Percentiles rank a stretch among this genome's conserved stretches.
Conservation (phyloP, 37 sponge, comb jelly and placozoan genomes). For the Petrosia ficiformis region DNA sequence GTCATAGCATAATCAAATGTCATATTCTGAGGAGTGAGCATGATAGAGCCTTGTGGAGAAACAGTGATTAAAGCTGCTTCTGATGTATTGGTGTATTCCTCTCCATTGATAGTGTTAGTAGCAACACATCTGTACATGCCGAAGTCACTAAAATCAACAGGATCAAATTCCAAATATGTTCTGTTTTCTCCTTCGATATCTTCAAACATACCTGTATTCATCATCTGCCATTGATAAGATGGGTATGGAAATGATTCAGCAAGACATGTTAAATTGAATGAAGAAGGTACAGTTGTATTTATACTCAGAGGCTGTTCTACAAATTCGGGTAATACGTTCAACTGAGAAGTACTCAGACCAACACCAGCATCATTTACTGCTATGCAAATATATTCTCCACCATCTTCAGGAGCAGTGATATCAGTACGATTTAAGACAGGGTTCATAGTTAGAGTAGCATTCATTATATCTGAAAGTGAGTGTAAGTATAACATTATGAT, state of each 20-base stretch:
- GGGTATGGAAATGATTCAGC: slow-evolving; percentile 34
- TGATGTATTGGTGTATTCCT: no score
- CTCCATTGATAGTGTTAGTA: no score
- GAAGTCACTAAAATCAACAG: neutral
- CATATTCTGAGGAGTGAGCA: slow-evolving; percentile 9
- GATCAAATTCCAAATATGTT: neutral
- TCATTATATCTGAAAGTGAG: no score
- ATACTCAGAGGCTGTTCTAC: neutral
- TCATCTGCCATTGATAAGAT: slow-evolving; percentile 2
- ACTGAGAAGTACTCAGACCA: slow-evolving; percentile 1
- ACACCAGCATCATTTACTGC: slow-evolving; percentile 57
- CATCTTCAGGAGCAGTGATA: slow-evolving; percentile 11
- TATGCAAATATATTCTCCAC: slow-evolving; percentile 44
- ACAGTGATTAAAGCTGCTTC: no score
- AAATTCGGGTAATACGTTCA: slow-evolving; percentile 29
- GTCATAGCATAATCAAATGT: neutral
- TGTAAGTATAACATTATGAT: neutral
- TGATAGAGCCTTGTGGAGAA: slow-evolving; percentile 30
- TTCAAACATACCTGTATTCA: neutral
- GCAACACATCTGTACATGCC: neutral
- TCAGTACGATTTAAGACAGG: neutral
- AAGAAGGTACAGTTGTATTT: neutral
- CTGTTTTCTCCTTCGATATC: neutral
- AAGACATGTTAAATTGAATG: slow-evolving; percentile 30
- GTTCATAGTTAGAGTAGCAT: neutral